Evolutionary conservation across 2,888 invertebrate species (phyloP).

Genomic region (Mycalesis mineus): DNA sequence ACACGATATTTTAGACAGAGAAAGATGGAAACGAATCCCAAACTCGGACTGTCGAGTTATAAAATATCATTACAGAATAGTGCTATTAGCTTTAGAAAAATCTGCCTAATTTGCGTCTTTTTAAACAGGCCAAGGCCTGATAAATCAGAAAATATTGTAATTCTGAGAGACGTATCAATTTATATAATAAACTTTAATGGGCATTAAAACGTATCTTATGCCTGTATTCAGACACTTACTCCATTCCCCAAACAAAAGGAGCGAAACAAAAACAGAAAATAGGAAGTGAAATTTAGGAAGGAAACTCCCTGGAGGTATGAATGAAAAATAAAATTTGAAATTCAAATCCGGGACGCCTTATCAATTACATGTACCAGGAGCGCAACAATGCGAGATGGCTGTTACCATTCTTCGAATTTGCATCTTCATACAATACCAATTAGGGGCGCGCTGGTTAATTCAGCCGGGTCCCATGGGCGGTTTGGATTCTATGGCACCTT

Average conservation of each 20-base stretch:
- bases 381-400: conserved; percentile 56
- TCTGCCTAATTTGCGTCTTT: too few relatives aligned
- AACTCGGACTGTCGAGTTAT: too few relatives aligned
- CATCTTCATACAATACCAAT: conserved; percentile 73
- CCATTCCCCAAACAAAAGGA: conserved; percentile 28
- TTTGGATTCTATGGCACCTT: conserved; percentile 47
- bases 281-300: conserved; percentile 27
- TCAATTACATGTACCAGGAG: conserved; percentile 71
- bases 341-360: conserved; percentile 71
- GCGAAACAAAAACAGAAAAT: conserved; percentile 25
- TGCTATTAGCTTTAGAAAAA: too few relatives aligned
- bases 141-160: too few relatives aligned
- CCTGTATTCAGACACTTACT: conserved; percentile 4
- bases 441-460: conserved; percentile 58
- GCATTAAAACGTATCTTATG: neutral
- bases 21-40: too few relatives aligned
- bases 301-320: conserved; percentile 41
- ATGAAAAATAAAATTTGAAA: conserved; percentile 61
- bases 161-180: neutral
- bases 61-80: too few relatives aligned
- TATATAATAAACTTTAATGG: neutral
- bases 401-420: conserved; percentile 64
- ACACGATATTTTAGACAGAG: too few relatives aligned
- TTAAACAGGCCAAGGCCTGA: too few relatives aligned
- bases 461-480: conserved; percentile 48